phyloP scores from a whole-genome alignment of 2,888 invertebrate genomes.

The Drepanosiphum platanoidis region DNA sequence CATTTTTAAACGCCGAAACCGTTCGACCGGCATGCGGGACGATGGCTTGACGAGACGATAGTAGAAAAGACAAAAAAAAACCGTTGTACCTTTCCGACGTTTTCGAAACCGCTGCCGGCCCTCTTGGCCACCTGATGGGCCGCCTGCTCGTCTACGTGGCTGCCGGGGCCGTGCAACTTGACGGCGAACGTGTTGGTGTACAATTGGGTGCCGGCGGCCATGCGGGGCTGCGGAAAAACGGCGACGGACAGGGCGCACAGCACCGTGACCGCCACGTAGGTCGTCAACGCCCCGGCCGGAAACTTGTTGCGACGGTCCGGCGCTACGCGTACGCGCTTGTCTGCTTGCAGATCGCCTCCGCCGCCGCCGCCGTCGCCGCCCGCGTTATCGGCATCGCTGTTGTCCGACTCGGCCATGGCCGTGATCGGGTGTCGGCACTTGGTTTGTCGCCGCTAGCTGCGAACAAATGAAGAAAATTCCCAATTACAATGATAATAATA shows the following conservation, averaged over 20 bases:
- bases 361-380: not conserved
- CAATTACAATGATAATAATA: not conserved
- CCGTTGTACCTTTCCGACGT: slow-evolving; percentile 94
- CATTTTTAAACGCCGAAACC: no score
- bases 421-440: not conserved
- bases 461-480: not conserved
- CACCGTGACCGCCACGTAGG: not conserved
- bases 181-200: slow-evolving; percentile 97
- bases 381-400: not conserved
- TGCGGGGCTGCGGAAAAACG: slow-evolving; percentile 63
- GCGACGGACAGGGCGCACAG: not conserved
- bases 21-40: not conserved
- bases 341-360: not conserved
- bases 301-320: not conserved
- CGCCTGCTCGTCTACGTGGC: slow-evolving; percentile 82
- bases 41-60: not conserved
- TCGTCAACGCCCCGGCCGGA: not conserved
- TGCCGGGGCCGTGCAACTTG: slow-evolving; percentile 75
- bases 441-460: not conserved
- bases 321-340: not conserved
- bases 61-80: no score
- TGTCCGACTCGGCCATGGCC: slow-evolving; percentile 22
- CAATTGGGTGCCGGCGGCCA: slow-evolving; percentile 72
- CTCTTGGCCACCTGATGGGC: slow-evolving; percentile 85
- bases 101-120: slow-evolving; percentile 85